Conservation (phyloP, 2,113 vertebrate genomes). For the Poecile atricapillus region DNA sequence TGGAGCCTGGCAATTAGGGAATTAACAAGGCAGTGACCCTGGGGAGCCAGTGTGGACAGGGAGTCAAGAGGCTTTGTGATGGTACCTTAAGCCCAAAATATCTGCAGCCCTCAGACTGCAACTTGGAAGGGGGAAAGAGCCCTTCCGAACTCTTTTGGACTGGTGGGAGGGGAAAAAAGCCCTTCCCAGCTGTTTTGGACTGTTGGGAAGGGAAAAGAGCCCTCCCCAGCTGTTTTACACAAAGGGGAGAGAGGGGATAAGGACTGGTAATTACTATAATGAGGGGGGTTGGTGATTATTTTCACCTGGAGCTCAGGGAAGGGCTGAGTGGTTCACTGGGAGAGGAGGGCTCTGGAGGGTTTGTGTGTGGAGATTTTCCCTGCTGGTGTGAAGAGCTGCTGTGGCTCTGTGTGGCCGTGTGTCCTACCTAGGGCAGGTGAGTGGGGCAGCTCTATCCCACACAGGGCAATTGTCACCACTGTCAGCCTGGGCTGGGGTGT, state of each 20-base stretch:
- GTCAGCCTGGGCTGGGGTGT: not conserved
- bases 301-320: not conserved
- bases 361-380: accelerated
- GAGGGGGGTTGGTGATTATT: not conserved
- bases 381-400: not conserved
- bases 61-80: not conserved
- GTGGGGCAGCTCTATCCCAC: not conserved
- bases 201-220: not conserved
- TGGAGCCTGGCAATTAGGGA: not conserved
- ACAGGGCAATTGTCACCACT: not conserved
- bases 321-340: not conserved
- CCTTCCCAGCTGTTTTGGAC: not conserved
- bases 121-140: not conserved
- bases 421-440: not conserved
- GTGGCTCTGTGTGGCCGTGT: accelerated
- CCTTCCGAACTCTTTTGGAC: not conserved
- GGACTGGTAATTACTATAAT: not conserved
- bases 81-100: not conserved
- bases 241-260: not conserved
- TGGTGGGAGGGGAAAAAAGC: not conserved
- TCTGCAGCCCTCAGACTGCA: not conserved
- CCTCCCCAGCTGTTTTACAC: not conserved
- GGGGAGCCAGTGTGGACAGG: accelerated
- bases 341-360: accelerated
- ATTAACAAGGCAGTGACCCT: not conserved